Percentiles rank a stretch among this genome's conserved stretches.
These are phyloP conservation scores for Gymnocypris eckloni DNA, from an alignment of 2,797 vertebrate species.

Conservation along the genomic window DNA sequence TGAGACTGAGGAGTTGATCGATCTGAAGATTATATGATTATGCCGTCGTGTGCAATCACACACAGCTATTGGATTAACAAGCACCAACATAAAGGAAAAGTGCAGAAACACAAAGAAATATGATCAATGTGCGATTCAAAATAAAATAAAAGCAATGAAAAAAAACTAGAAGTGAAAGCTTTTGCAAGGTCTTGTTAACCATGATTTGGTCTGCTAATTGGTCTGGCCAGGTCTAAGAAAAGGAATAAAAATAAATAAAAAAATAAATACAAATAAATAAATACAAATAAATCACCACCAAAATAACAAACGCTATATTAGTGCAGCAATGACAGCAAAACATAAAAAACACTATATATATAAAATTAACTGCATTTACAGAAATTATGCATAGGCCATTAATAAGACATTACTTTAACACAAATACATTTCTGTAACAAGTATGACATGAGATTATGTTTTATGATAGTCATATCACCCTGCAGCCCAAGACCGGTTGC, in stretches of 20 bases:
- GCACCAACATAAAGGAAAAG: constrained; percentile 16
- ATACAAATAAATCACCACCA: neutral
- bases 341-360: neutral
- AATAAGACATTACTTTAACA: constrained; percentile 44
- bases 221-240: too few species aligned
- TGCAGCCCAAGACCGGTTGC: too few species aligned
- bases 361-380: neutral
- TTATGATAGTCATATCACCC: neutral
- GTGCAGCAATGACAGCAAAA: neutral
- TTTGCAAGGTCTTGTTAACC: neutral
- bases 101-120: neutral
- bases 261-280: neutral
- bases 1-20: constrained; percentile 7
- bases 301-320: neutral
- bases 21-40: constrained; percentile 53
- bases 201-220: neutral
- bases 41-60: constrained; percentile 43
- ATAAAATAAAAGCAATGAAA: neutral
- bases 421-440: neutral
- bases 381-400: neutral
- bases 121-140: neutral
- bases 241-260: too few species aligned
- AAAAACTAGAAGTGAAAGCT: neutral
- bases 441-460: constrained; percentile 30
- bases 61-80: constrained; percentile 10